Evolutionary conservation across 2,797 vertebrate species (phyloP).

Genomic region (Lacerta viridis): DNA sequence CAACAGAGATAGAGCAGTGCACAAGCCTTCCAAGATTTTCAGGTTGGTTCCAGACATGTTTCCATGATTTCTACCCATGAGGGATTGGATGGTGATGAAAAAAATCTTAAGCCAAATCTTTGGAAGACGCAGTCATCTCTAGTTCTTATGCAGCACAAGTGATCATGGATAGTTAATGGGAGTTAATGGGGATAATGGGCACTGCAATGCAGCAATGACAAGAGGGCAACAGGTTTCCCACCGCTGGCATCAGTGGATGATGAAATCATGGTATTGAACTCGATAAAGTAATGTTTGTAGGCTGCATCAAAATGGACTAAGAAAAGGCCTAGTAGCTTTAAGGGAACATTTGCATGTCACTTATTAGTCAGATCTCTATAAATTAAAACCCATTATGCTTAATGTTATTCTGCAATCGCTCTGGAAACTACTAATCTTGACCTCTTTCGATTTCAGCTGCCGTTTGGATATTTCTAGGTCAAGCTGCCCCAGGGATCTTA

Average conservation of each 20-base stretch:
- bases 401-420: background rate
- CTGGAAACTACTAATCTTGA: background rate
- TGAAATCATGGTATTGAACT: no score
- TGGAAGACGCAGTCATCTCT: background rate
- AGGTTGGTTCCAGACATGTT: background rate
- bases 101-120: background rate
- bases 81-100: background rate
- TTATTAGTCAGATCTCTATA: background rate
- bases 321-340: background rate
- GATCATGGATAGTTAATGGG: no score
- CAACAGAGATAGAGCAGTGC: background rate
- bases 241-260: no score
- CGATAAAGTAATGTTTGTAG: background rate
- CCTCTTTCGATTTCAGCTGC: background rate
- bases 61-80: background rate
- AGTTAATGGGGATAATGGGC: no score
- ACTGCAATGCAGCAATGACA: background rate
- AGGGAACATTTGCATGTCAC: background rate
- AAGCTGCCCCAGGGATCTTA: background rate
- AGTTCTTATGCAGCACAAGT: background rate
- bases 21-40: background rate
- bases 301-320: background rate
- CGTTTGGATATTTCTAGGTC: slow-evolving; percentile 1
- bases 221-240: background rate
- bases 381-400: background rate